phyloP scores from a whole-genome alignment of 2,797 vertebrate species.

The Anisognathus igniventris region DNA sequence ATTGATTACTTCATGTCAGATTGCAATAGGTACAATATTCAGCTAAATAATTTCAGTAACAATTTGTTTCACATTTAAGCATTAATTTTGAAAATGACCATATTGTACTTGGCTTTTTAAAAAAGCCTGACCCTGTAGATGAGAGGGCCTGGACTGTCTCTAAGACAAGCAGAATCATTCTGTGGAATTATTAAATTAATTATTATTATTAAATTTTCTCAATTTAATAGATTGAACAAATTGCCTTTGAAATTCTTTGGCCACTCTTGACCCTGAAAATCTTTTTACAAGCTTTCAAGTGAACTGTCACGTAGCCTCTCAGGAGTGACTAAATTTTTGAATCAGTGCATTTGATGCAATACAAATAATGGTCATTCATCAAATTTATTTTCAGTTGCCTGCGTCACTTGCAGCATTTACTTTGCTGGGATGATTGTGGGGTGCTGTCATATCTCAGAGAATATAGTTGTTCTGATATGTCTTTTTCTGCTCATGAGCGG shows the following conservation, averaged over 20 bases:
- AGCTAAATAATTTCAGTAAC: neutral
- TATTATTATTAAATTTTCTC: neutral
- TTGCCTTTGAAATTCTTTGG: neutral
- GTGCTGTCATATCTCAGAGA: neutral
- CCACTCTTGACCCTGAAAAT: neutral
- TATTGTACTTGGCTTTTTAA: neutral
- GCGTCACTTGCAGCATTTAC: neutral
- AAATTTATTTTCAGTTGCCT: neutral
- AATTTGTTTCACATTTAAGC: neutral
- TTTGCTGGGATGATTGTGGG: neutral
- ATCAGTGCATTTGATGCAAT: neutral
- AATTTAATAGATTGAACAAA: neutral
- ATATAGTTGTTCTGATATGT: neutral
- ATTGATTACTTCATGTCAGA: neutral
- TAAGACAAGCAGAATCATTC: neutral
- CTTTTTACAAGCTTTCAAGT: neutral
- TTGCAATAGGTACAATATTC: neutral
- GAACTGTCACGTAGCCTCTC: neutral
- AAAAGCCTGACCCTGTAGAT: neutral
- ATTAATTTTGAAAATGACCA: neutral
- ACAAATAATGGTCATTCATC: neutral
- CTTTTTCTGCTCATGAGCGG: neutral
- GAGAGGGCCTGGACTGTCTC: neutral
- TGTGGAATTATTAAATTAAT: neutral
- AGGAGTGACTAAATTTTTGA: neutral